Conservation (phyloP, 2,888 invertebrate species). For the Chrysina gloriosa region DNA sequence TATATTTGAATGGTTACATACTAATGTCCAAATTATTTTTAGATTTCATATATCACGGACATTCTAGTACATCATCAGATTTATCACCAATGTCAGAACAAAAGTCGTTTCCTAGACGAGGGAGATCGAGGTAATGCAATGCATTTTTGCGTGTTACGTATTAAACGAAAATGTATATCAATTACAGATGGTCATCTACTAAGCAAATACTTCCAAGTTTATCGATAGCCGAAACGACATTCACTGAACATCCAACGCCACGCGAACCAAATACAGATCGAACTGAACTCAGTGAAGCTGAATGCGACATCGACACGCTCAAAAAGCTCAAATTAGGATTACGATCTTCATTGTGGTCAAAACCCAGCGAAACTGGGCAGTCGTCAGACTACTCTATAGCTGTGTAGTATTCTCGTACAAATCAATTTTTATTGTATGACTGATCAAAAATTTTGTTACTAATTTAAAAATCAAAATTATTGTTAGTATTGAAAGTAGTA, state of each 20-base stretch:
- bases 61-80: slow-evolving; percentile 82
- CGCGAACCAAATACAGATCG: slow-evolving; percentile 65
- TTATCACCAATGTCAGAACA: slow-evolving; percentile 83
- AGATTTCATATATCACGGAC: slow-evolving; percentile 81
- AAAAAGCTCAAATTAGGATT: slow-evolving; percentile 79
- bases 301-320: slow-evolving; percentile 79
- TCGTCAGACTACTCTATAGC: slow-evolving; percentile 81
- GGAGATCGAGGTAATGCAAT: slow-evolving; percentile 74
- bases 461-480: slow-evolving; percentile 51
- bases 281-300: slow-evolving; percentile 76
- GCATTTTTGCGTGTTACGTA: slow-evolving; percentile 63
- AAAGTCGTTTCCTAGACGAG: slow-evolving; percentile 78
- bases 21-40: slow-evolving; percentile 59
- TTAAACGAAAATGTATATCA: slow-evolving; percentile 67
- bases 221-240: slow-evolving; percentile 70
- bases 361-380: slow-evolving; percentile 71
- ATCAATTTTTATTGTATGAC: slow-evolving; percentile 33
- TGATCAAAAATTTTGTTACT: slow-evolving; percentile 46
- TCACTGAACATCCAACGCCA: slow-evolving; percentile 63
- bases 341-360: slow-evolving; percentile 77
- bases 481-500: slow-evolving; percentile 53
- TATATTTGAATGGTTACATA: too few relatives aligned
- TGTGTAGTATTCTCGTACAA: slow-evolving; percentile 66
- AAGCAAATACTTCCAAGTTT: slow-evolving; percentile 75
- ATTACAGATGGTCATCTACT: slow-evolving; percentile 67